phyloP scores from a whole-genome alignment of 2,888 invertebrate genomes.

The Drosophila pseudotakahashii region DNA sequence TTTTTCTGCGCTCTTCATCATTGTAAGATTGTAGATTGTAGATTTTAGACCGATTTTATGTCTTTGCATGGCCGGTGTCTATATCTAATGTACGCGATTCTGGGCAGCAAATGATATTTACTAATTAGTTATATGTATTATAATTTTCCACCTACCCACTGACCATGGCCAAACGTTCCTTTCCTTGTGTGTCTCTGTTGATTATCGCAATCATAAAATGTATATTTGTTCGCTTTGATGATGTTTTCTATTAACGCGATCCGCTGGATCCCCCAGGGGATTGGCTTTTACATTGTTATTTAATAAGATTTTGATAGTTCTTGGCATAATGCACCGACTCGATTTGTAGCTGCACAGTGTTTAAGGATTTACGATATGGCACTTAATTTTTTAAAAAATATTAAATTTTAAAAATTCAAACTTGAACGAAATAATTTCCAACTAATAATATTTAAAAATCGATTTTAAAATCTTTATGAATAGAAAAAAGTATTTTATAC shows the following conservation, averaged over 20 bases:
- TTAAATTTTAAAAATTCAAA: no score
- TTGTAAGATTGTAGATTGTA: constrained; percentile 27
- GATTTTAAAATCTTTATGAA: no score
- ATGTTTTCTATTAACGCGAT: constrained; percentile 67
- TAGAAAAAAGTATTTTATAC: no score
- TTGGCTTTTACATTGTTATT: constrained; percentile 44
- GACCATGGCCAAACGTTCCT: constrained; percentile 57
- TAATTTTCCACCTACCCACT: constrained; percentile 31
- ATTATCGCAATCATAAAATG: constrained; percentile 71
- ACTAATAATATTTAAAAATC: no score
- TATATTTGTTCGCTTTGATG: constrained; percentile 56
- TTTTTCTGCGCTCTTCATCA: constrained; percentile 9
- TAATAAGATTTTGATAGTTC: constrained; percentile 58
- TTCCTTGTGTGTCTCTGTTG: constrained; percentile 53
- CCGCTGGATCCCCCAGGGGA: background rate
- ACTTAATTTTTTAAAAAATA: no score
- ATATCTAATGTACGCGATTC: constrained; percentile 18
- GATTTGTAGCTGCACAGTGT: constrained; percentile 23
- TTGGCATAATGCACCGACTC: constrained; percentile 60
- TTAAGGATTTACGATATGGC: no score
- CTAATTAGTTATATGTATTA: constrained; percentile 49
- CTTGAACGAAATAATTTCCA: no score
- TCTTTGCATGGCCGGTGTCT: constrained; percentile 47
- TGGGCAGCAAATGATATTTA: constrained; percentile 36
- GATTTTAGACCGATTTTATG: constrained; percentile 32